Conservation (phyloP, 1,140 invertebrate genomes). For the Venustaconcha ellipsiformis region DNA sequence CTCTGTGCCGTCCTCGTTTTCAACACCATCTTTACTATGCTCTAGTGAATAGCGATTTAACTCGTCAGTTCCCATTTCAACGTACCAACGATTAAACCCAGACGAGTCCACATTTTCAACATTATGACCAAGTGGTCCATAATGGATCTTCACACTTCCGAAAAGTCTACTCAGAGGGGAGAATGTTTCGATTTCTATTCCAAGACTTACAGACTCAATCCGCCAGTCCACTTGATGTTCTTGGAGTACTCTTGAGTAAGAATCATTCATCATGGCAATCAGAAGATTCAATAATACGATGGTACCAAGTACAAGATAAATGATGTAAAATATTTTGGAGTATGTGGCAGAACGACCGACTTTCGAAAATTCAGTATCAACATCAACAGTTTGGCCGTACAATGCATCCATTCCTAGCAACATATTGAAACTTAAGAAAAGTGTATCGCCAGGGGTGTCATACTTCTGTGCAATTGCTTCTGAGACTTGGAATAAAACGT, state of each 20-base stretch:
- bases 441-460: slow-evolving; percentile 37
- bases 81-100: too few species aligned
- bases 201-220: slow-evolving; percentile 57
- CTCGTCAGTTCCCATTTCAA: too few species aligned
- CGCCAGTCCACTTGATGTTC: slow-evolving; percentile 49
- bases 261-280: slow-evolving; percentile 67
- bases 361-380: slow-evolving; percentile 32
- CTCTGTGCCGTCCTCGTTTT: too few species aligned
- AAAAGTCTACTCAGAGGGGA: slow-evolving; percentile 34
- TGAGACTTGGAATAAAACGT: slow-evolving; percentile 51
- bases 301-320: slow-evolving; percentile 58
- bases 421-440: slow-evolving; percentile 55
- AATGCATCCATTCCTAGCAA: slow-evolving; percentile 61
- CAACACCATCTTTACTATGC: too few species aligned
- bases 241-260: slow-evolving; percentile 50
- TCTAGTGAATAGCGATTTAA: too few species aligned
- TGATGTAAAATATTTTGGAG: slow-evolving; percentile 50
- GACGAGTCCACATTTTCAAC: too few species aligned
- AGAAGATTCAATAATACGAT: slow-evolving; percentile 62
- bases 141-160: slow-evolving; percentile 4
- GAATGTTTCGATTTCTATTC: slow-evolving; percentile 52
- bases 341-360: slow-evolving; percentile 34
- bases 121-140: slow-evolving; percentile 8
- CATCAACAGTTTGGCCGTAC: slow-evolving; percentile 41
- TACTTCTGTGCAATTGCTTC: slow-evolving; percentile 31